Percentiles rank a stretch among this genome's conserved stretches.
Evolutionary conservation across 2,113 vertebrate species (phyloP).

Genomic region (Bos taurus): ARS-UCD2.0 NC_037346.1:29593001-29593500

Average conservation of each 20-base stretch:
- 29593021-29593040: fast-evolving
- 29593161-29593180: not conserved
- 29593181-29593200: not conserved
- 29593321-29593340: not conserved
- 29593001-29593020: not conserved
- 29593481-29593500: fast-evolving
- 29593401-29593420: not conserved
- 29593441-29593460: fast-evolving
- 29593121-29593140: fast-evolving
- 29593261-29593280: not conserved
- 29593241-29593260: not conserved
- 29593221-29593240: not conserved
- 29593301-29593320: not conserved
- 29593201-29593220: not conserved
- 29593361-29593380: not conserved
- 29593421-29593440: not conserved
- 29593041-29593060: not conserved
- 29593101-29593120: not conserved
- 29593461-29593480: not conserved
- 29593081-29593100: not conserved
- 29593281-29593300: not conserved
- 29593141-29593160: not conserved
- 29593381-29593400: not conserved
- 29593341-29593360: not conserved
- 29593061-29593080: not conserved